Evolutionary conservation across 2,797 vertebrate species (phyloP).

Genomic region (Artibeus lituratus): DNA sequence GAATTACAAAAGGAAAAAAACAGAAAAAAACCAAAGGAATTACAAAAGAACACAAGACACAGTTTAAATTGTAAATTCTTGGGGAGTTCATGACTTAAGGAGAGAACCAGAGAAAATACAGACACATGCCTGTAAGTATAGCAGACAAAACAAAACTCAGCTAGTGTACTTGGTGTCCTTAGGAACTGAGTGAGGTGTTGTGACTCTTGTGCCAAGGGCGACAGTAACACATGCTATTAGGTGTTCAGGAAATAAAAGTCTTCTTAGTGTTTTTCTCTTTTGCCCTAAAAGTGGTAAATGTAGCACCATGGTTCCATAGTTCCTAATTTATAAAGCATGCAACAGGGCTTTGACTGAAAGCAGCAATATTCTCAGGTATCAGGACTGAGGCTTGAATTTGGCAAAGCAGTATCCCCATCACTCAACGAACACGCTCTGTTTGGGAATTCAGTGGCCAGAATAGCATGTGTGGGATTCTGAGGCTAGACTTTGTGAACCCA

Average conservation of each 20-base stretch:
- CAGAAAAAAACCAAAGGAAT: neutral
- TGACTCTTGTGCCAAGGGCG: neutral
- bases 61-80: neutral
- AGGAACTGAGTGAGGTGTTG: neutral
- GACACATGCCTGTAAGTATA: neutral
- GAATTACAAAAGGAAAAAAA: neutral
- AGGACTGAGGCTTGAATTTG: neutral
- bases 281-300: neutral
- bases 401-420: neutral
- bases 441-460: neutral
- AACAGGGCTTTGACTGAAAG: neutral
- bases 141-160: neutral
- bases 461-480: neutral
- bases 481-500: neutral
- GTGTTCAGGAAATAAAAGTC: neutral
- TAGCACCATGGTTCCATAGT: neutral
- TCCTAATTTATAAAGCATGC: neutral
- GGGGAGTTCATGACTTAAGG: neutral
- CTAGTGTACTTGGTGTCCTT: neutral
- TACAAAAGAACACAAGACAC: neutral
- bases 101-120: neutral
- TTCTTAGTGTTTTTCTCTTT: neutral
- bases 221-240: neutral
- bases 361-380: neutral
- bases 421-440: neutral